Percentiles rank a stretch among this genome's conserved stretches.
These are phyloP conservation scores for Osmoderma eremita DNA, from an alignment of 2,888 invertebrate genomes.

Conservation along the genomic window DNA sequence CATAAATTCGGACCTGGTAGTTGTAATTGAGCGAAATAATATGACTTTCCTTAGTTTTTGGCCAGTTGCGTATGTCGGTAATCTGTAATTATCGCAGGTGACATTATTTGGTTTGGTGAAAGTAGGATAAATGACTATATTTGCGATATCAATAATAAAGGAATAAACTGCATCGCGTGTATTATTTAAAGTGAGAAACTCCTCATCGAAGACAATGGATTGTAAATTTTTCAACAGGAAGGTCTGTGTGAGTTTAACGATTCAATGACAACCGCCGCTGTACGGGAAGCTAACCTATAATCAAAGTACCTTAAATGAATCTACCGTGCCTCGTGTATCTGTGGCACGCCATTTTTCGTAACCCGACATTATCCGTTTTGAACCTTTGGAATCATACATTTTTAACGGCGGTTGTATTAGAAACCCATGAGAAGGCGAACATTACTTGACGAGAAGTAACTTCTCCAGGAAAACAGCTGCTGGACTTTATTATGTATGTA, in stretches of 20 bases:
- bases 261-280: slow-evolving; percentile 41
- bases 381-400: slow-evolving; percentile 44
- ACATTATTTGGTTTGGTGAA: slow-evolving; percentile 7
- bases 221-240: slow-evolving; percentile 37
- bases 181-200: slow-evolving; percentile 37
- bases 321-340: slow-evolving; percentile 42
- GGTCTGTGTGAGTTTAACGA: slow-evolving; percentile 39
- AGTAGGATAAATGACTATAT: slow-evolving; percentile 9
- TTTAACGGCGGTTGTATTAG: slow-evolving; percentile 41
- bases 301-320: slow-evolving; percentile 44
- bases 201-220: slow-evolving; percentile 38
- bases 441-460: slow-evolving; percentile 36
- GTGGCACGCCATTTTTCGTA: slow-evolving; percentile 46
- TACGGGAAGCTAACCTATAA: slow-evolving; percentile 43
- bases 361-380: slow-evolving; percentile 44
- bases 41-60: too few relatives aligned
- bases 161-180: slow-evolving; percentile 25
- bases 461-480: slow-evolving; percentile 39
- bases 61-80: too few relatives aligned
- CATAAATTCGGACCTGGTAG: too few relatives aligned
- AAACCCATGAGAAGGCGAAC: slow-evolving; percentile 42
- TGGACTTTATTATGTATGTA: slow-evolving; percentile 17
- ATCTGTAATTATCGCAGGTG: too few relatives aligned
- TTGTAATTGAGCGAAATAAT: too few relatives aligned
- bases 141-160: slow-evolving; percentile 6